These are phyloP conservation scores for Ceyx erithaca DNA, from an alignment of 2,797 vertebrate genomes.

Conservation along the genomic window DNA sequence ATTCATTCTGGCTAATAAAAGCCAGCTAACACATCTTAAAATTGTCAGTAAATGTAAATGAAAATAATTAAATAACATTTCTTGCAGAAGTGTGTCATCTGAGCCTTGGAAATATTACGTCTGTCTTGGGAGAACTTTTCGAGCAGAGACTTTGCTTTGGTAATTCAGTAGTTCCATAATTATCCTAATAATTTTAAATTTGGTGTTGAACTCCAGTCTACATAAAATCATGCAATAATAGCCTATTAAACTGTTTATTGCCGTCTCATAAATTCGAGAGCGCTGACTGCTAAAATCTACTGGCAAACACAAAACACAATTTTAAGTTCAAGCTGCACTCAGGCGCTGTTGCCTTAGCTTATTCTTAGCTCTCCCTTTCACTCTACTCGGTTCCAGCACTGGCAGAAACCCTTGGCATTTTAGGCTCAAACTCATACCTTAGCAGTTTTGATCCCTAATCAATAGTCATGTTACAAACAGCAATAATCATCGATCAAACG, in stretches of 20 bases:
- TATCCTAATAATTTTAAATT: constrained; percentile 65
- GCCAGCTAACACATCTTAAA: constrained; percentile 1
- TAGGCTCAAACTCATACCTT: background rate
- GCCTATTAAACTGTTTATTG: constrained; percentile 62
- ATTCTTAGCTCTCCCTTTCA: background rate
- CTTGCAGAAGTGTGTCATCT: constrained; percentile 1
- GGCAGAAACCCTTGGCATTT: background rate
- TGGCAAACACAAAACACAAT: constrained; percentile 55
- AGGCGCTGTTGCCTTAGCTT: background rate
- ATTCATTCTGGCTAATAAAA: constrained; percentile 12
- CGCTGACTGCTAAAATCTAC: constrained; percentile 36
- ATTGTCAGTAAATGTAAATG: constrained; percentile 51
- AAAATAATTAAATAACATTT: constrained; percentile 55
- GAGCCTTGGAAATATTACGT: constrained; percentile 12
- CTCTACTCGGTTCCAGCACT: background rate
- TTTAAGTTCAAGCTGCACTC: background rate
- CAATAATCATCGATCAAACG: constrained; percentile 49
- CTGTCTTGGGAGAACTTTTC: constrained; percentile 56
- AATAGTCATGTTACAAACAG: constrained; percentile 38
- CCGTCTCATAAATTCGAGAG: constrained; percentile 37
- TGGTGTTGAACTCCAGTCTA: constrained; percentile 50
- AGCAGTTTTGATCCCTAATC: constrained; percentile 50
- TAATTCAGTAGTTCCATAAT: constrained; percentile 58
- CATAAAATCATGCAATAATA: constrained; percentile 55
- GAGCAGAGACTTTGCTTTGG: constrained; percentile 31